Evolutionary conservation across 1,140 invertebrate genomes (phyloP).

Genomic region (Branchinecta lindahli): DNA sequence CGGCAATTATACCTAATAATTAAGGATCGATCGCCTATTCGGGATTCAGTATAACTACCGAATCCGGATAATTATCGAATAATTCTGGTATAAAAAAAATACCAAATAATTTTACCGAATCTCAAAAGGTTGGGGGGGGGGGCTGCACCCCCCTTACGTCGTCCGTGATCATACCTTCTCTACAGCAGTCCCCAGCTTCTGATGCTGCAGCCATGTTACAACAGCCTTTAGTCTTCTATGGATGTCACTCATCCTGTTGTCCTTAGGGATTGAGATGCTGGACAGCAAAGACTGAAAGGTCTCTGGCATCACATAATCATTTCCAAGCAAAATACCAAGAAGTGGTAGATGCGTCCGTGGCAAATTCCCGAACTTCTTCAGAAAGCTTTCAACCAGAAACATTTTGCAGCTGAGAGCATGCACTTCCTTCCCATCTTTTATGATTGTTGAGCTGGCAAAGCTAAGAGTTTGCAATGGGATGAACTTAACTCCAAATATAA

Average conservation of each 20-base stretch:
- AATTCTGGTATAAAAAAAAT: too few species aligned
- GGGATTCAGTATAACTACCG: too few species aligned
- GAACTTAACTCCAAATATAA: conserved; percentile 62
- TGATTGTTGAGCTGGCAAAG: conserved; percentile 20
- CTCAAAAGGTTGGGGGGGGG: too few species aligned
- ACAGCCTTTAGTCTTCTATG: conserved; percentile 45
- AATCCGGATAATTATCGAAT: too few species aligned
- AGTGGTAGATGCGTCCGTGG: conserved; percentile 50
- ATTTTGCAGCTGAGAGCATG: conserved; percentile 45
- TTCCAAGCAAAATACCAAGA: conserved; percentile 62
- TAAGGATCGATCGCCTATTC: too few species aligned
- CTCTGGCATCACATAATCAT: conserved; percentile 60
- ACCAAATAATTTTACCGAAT: too few species aligned
- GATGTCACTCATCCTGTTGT: conserved; percentile 37
- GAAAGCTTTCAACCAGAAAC: conserved; percentile 50
- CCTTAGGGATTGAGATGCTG: conserved; percentile 44
- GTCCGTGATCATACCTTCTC: conserved; percentile 30
- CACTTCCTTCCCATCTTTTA: conserved; percentile 21
- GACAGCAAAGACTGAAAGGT: conserved; percentile 52
- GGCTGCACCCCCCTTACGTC: too few species aligned
- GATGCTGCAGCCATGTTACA: conserved; percentile 55
- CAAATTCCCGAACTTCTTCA: conserved; percentile 45
- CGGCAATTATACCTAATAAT: too few species aligned
- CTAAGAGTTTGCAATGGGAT: conserved; percentile 56
- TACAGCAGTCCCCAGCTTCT: conserved; percentile 45